Conservation (phyloP, 2,888 invertebrate species). For the Gerris lacustris region DNA sequence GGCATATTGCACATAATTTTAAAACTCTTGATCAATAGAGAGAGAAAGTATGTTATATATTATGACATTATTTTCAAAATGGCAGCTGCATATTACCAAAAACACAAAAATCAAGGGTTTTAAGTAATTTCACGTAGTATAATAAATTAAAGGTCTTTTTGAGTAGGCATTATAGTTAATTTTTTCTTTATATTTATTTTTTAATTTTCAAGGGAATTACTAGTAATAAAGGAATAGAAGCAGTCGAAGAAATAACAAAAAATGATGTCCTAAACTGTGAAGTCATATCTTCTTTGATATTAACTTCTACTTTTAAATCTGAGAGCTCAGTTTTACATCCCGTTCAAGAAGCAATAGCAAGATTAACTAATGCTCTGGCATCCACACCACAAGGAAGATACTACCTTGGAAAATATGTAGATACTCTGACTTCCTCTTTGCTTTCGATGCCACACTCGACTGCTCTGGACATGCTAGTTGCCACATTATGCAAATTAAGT, state of each 20-base stretch:
- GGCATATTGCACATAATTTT: too few species aligned
- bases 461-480: conserved; percentile 12
- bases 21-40: too few species aligned
- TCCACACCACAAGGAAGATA: conserved; percentile 47
- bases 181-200: too few species aligned
- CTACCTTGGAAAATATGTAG: conserved; percentile 36
- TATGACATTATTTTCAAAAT: too few species aligned
- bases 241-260: conserved; percentile 37
- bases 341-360: conserved; percentile 44
- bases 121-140: too few species aligned
- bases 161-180: too few species aligned
- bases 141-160: too few species aligned
- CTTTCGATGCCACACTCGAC: conserved; percentile 28
- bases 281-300: background rate
- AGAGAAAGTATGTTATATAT: too few species aligned
- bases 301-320: conserved; percentile 31
- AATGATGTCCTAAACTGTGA: conserved; percentile 38
- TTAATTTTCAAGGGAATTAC: conserved; percentile 10
- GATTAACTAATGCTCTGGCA: conserved; percentile 51
- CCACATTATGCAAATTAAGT: background rate
- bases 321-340: conserved; percentile 34
- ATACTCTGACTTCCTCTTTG: conserved; percentile 28
- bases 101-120: too few species aligned
- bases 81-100: too few species aligned
- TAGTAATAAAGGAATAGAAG: conserved; percentile 35